Evolutionary conservation across 2,113 vertebrate genomes (phyloP).

Genomic region (Heliornis fulica): DNA sequence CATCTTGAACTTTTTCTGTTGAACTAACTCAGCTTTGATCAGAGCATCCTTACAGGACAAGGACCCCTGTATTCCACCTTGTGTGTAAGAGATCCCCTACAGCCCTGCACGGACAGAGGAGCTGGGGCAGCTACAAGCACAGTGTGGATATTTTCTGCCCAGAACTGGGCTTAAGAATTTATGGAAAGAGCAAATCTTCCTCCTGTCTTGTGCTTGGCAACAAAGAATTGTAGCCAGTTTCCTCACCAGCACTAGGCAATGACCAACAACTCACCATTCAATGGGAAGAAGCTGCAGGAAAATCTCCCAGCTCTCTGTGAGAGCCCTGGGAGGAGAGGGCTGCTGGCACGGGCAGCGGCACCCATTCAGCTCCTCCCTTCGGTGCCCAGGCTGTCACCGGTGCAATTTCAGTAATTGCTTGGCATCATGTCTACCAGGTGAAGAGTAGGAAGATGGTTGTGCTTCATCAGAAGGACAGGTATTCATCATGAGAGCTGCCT

Average conservation of each 20-base stretch:
- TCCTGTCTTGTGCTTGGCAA: neutral
- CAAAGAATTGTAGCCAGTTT: neutral
- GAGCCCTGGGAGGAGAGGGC: neutral
- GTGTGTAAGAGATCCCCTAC: rapidly evolving
- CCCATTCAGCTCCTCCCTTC: neutral
- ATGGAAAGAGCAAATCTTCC: neutral
- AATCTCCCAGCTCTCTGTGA: neutral
- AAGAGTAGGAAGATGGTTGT: neutral
- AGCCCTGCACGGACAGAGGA: neutral
- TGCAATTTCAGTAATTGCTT: neutral
- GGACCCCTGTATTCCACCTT: neutral
- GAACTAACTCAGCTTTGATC: neutral
- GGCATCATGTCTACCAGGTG: neutral
- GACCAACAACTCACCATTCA: neutral
- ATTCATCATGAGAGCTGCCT: neutral
- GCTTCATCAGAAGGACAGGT: neutral
- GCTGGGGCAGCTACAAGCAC: neutral
- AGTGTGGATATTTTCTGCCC: neutral
- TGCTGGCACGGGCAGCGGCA: neutral
- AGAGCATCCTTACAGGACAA: neutral
- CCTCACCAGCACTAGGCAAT: neutral
- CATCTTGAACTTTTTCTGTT: neutral
- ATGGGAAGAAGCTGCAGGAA: too few species aligned
- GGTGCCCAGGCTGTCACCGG: neutral
- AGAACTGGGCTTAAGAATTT: neutral